phyloP scores from a whole-genome alignment of 1,140 invertebrate genomes.

The Homalodisca vitripennis region DNA sequence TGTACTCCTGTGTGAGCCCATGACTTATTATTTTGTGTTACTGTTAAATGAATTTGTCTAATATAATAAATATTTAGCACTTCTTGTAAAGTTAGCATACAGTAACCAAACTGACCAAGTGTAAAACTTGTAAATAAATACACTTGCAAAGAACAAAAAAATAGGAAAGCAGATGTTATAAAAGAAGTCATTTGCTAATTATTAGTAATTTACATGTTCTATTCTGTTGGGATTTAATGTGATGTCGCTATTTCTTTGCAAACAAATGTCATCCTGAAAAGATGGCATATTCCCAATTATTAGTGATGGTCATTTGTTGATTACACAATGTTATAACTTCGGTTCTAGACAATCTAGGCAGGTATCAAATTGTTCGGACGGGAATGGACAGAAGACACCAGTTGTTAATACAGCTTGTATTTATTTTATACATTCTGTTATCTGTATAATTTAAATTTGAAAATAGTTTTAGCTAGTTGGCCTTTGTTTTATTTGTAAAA shows the following conservation, averaged over 20 bases:
- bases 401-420: background rate
- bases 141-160: background rate
- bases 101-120: too few species aligned
- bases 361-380: background rate
- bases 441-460: background rate
- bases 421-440: background rate
- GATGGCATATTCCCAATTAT: background rate
- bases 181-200: background rate
- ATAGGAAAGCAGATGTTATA: background rate
- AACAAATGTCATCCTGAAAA: background rate
- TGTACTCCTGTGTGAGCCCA: too few species aligned
- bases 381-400: background rate
- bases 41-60: too few species aligned
- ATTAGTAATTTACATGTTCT: background rate
- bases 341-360: conserved; percentile 20
- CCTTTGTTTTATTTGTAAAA: conserved; percentile 30
- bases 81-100: too few species aligned
- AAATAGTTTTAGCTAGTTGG: conserved; percentile 27
- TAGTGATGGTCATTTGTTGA: background rate
- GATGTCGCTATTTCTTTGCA: background rate
- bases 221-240: background rate
- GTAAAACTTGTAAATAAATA: background rate
- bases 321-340: conserved; percentile 20
- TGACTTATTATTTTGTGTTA: too few species aligned
- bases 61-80: too few species aligned